These are phyloP conservation scores for Oncorhynchus kisutch DNA, from an alignment of 2,113 vertebrate genomes.

Conservation along the genomic window DNA sequence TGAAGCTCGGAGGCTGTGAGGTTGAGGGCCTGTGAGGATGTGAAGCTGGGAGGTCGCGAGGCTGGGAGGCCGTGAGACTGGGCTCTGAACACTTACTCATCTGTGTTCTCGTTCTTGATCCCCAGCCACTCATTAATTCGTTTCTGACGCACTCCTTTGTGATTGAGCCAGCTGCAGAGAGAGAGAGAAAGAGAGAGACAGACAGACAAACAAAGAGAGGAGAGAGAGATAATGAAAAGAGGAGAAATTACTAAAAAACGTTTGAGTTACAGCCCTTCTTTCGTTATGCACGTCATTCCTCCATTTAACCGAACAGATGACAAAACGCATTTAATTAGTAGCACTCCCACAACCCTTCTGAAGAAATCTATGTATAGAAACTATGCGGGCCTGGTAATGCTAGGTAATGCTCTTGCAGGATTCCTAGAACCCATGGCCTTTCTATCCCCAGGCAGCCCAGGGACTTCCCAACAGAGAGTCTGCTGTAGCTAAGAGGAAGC, in stretches of 20 bases:
- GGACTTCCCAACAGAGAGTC: background rate
- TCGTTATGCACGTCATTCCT: background rate
- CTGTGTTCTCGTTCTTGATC: conserved; percentile 88
- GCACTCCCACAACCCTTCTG: background rate
- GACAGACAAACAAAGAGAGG: background rate
- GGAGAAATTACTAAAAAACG: background rate
- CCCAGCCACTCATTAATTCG: conserved; percentile 95
- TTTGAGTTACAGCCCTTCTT: background rate
- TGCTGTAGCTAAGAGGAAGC: conserved; percentile 4
- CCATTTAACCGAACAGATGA: background rate
- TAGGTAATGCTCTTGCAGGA: conserved; percentile 9
- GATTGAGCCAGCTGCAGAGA: conserved; percentile 88
- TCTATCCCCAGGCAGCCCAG: background rate
- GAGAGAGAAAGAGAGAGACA: conserved; percentile 2
- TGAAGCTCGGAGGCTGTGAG: too few species aligned
- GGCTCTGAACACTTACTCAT: conserved; percentile 82
- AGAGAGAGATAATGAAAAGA: background rate
- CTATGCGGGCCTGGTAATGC: conserved; percentile 3
- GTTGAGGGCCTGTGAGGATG: too few species aligned
- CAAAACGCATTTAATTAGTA: background rate
- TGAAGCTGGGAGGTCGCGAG: too few species aligned
- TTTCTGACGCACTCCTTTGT: conserved; percentile 96
- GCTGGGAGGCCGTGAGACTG: accelerated
- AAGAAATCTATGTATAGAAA: too few species aligned
- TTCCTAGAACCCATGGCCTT: conserved; percentile 7